A percentile compares a stretch with the other conserved stretches of the same genome.
Conservation (phyloP, 2,888 invertebrate genomes). For the Diaprepes abbreviatus region DNA sequence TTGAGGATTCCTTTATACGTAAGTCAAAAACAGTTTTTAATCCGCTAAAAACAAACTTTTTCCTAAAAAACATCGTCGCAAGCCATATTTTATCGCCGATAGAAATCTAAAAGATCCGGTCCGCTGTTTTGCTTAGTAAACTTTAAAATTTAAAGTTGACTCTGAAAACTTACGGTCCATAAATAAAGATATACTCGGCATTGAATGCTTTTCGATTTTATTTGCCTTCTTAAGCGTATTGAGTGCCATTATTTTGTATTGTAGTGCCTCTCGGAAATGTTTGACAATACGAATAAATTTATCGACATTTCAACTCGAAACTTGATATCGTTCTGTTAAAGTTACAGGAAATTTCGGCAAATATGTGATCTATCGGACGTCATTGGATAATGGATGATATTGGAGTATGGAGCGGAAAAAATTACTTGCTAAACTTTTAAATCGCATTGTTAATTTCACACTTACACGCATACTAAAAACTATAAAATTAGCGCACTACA, state of each 20-base stretch:
- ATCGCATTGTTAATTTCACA: too few relatives aligned
- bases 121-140: slow-evolving; percentile 44
- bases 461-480: too few relatives aligned
- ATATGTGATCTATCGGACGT: not conserved
- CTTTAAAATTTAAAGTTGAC: slow-evolving; percentile 44
- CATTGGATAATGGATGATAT: not conserved
- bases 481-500: too few relatives aligned
- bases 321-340: slow-evolving; percentile 10
- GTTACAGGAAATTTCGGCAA: slow-evolving; percentile 21
- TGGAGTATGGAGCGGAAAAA: too few relatives aligned
- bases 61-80: not conserved
- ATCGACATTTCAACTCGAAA: slow-evolving; percentile 34
- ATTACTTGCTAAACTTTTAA: too few relatives aligned
- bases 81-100: slow-evolving; percentile 22
- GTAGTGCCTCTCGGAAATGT: slow-evolving; percentile 43
- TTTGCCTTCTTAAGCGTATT: slow-evolving; percentile 46
- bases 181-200: slow-evolving; percentile 44
- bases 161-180: slow-evolving; percentile 37
- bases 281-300: slow-evolving; percentile 45
- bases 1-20: too few relatives aligned
- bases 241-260: slow-evolving; percentile 48
- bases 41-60: not conserved
- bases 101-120: slow-evolving; percentile 32
- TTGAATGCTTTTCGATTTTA: slow-evolving; percentile 45
- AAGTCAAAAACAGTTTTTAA: not conserved